Base-by-base conservation (phyloP, 2,113 vertebrate species). In the Hydropotes inermis region DNA sequence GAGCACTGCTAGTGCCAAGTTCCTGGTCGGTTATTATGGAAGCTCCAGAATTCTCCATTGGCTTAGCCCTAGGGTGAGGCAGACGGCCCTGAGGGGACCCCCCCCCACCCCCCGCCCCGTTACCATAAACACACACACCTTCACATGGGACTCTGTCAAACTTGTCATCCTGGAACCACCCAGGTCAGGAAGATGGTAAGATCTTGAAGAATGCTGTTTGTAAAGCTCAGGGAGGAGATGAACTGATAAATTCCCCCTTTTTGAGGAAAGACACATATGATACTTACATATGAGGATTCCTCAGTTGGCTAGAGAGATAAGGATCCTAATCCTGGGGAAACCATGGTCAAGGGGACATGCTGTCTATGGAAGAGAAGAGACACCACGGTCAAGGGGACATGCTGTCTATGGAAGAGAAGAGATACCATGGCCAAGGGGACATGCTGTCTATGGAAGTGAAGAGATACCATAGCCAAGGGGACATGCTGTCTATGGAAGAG, bases 151-250 rank as follows among this genome's bases (percentile, higher is more conserved):
- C 13, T 27, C 27, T 74, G 23, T 50, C 27, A 39, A 76, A 91
- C 33, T 85, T 67, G 82, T 93, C 55, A 52, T 91, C 28, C 9
- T 97, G 39, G 47, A 47, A 45, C 12, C 14, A 61, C 2, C 28
- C 2, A 28, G n/a, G 27, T 54, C 7, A 82, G 28, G 23, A 23
- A 81, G 76, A 55, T 16, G 14, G 60, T 6, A 88, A 52, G 52
- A 87, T 91, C 30, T n/a, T 84, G 52, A 95, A 82, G 30, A 87
- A 13, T 45, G 23, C 6, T 91, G 28, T 92, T 84, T 81, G 21
- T 54, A 90, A 92, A 87, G 33, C 14, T 84, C 33, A 83, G 19
- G 23, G 33, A 91, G 17, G 23, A 88, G 60, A 78, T 50, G 6
- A 25, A 54, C 11, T 54, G n/a, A 76, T 58, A 67, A 76, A 83